A percentile compares a stretch with the other conserved stretches of the same genome.
Evolutionary conservation across 2,113 vertebrate genomes (phyloP).

Genomic region (Charina bottae): DNA sequence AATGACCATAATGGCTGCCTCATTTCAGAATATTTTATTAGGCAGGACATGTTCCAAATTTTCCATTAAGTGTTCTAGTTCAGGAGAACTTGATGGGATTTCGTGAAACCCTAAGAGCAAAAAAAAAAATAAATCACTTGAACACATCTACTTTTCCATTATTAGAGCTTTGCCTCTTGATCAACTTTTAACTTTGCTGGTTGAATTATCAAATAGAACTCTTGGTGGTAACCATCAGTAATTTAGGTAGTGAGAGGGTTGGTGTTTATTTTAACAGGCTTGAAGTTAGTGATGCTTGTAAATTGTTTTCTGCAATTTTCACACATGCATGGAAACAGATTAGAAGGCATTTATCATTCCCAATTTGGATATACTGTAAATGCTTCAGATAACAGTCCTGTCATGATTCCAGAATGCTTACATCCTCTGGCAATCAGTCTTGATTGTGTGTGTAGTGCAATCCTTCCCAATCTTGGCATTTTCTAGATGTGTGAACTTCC

Average conservation of each 20-base stretch:
- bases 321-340: background rate
- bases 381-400: background rate
- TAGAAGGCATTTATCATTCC: background rate
- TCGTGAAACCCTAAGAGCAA: background rate
- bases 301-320: background rate
- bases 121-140: background rate
- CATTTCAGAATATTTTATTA: background rate
- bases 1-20: background rate
- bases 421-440: background rate
- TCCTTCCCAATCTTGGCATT: background rate
- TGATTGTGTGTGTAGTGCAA: background rate
- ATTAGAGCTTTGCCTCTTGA: background rate
- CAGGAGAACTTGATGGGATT: background rate
- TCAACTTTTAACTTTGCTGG: background rate
- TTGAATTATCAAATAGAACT: background rate
- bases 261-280: background rate
- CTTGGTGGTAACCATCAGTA: background rate
- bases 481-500: background rate
- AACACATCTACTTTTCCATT: background rate
- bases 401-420: background rate
- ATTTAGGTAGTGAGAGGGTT: background rate
- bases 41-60: background rate
- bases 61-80: background rate
- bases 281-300: too few species aligned
- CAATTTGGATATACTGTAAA: background rate